A percentile compares a stretch with the other conserved stretches of the same genome.
Evolutionary conservation across 2,113 vertebrate species (phyloP).

Genomic region (Psittacula cyanocephala): DNA sequence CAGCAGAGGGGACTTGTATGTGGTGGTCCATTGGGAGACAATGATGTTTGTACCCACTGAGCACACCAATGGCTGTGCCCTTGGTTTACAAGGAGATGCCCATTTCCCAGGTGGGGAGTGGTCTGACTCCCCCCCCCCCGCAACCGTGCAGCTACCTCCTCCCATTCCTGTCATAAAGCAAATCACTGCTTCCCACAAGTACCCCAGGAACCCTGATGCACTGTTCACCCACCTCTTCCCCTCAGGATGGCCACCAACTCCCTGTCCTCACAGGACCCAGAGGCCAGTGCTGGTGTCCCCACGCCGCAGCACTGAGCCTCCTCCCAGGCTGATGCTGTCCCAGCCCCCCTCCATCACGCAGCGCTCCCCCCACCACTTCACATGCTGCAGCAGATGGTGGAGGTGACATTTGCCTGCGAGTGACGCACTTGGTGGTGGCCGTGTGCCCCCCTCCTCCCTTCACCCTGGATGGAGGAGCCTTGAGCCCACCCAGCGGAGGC

Average conservation of each 20-base stretch:
- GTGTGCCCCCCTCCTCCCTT: background rate
- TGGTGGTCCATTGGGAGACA: fast-evolving
- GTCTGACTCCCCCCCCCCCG: fast-evolving
- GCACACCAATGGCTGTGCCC: background rate
- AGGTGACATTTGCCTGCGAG: constrained; percentile 43
- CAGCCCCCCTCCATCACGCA: background rate
- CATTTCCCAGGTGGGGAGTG: background rate
- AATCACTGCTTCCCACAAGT: fast-evolving
- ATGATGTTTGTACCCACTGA: background rate
- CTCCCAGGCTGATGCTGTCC: background rate
- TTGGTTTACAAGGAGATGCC: background rate
- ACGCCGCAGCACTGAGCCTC: background rate
- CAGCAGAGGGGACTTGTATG: fast-evolving
- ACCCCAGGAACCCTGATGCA: background rate
- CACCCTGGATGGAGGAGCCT: background rate
- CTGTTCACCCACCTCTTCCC: background rate
- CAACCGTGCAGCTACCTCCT: background rate
- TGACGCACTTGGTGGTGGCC: background rate
- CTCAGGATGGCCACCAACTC: background rate
- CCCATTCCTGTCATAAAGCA: background rate
- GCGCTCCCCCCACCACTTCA: fast-evolving
- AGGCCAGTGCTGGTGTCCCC: fast-evolving
- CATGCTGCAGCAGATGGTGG: constrained; percentile 27
- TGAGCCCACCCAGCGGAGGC: background rate
- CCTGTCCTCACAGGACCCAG: background rate